Conservation (phyloP, 1,140 invertebrate genomes). For the Drosophila ironensis region DNA sequence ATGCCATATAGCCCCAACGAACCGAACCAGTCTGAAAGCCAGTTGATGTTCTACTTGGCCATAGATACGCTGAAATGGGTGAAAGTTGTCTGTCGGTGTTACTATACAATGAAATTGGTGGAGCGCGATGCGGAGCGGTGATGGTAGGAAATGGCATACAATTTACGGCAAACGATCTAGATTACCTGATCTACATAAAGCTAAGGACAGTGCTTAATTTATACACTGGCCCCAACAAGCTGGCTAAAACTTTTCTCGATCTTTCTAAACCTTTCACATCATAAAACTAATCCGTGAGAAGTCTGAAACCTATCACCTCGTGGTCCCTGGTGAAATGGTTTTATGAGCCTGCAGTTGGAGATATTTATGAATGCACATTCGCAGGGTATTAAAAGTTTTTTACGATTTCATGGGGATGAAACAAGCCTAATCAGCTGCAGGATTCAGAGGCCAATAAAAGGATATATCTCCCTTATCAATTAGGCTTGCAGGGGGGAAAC, state of each 20-base stretch:
- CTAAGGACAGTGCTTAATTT: no score
- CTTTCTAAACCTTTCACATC: background rate
- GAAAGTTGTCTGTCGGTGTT: conserved; percentile 26
- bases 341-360: background rate
- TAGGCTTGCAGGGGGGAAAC: conserved; percentile 3
- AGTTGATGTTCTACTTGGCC: conserved; percentile 49
- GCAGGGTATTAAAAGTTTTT: conserved; percentile 2
- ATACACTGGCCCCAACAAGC: no score
- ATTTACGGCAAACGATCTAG: conserved; percentile 11
- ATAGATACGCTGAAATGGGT: conserved; percentile 29
- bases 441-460: conserved; percentile 22
- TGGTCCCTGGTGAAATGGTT: background rate
- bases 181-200: no score
- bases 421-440: background rate
- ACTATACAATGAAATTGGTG: conserved; percentile 22
- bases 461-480: conserved; percentile 28
- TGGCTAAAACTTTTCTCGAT: no score
- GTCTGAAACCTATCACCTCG: background rate
- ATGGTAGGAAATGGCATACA: conserved; percentile 19
- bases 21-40: conserved; percentile 32
- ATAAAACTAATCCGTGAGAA: background rate
- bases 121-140: background rate
- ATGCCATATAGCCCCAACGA: conserved; percentile 1
- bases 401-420: conserved; percentile 1
- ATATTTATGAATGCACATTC: conserved; percentile 13